A percentile compares a stretch with the other conserved stretches of the same genome.
Conservation (phyloP, 2,888 invertebrate genomes). For the Aleiodes testaceus region DNA sequence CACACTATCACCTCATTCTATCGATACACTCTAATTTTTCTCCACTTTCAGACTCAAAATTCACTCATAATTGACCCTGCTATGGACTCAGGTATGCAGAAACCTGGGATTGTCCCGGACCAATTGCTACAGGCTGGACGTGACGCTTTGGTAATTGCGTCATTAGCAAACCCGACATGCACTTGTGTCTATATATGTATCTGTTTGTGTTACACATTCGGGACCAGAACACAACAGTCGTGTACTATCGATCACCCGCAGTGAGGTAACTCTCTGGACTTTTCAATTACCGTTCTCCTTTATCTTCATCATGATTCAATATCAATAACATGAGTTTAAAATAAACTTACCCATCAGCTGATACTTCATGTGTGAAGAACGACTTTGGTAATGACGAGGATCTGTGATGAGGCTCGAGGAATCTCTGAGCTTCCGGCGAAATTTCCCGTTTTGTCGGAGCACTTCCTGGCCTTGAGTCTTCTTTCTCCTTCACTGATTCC, state of each 20-base stretch:
- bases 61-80: no score
- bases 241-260: constrained; percentile 6
- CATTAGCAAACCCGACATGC: constrained; percentile 53
- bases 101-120: not conserved
- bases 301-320: not conserved
- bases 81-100: no score
- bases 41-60: no score
- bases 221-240: constrained; percentile 10
- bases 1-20: no score
- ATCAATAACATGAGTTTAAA: no score
- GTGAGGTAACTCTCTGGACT: not conserved
- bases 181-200: constrained; percentile 6
- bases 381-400: constrained; percentile 74
- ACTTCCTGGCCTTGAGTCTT: constrained; percentile 75
- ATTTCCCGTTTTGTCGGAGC: constrained; percentile 73
- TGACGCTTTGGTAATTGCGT: constrained; percentile 56
- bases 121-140: constrained; percentile 35
- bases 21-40: no score
- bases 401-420: constrained; percentile 71
- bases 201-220: constrained; percentile 23
- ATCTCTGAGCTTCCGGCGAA: constrained; percentile 54
- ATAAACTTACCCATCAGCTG: constrained; percentile 61
- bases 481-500: constrained; percentile 69
- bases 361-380: constrained; percentile 72
- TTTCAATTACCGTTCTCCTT: constrained; percentile 1